phyloP scores from a whole-genome alignment of 2,113 vertebrate species.

The Neogobius melanostomus region DNA sequence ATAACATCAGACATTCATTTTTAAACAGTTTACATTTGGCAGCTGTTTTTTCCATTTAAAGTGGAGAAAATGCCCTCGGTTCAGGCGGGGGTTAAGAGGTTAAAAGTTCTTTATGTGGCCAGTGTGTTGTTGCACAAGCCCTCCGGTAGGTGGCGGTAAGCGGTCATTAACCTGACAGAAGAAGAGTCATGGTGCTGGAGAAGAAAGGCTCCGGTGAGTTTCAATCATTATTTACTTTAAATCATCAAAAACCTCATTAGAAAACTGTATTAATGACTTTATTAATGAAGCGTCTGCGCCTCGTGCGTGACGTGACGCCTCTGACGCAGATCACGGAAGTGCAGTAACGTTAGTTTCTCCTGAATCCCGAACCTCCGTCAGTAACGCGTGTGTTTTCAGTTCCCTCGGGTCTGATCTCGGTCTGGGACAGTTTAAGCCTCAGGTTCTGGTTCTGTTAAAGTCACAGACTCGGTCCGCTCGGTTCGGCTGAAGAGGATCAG shows the following conservation, averaged over 20 bases:
- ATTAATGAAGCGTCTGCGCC: too few relatives aligned
- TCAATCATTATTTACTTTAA: too few relatives aligned
- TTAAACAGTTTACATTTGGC: too few relatives aligned
- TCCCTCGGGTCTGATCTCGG: background rate
- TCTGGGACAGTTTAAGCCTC: background rate
- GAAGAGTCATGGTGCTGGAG: slow-evolving; percentile 58
- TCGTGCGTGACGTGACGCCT: background rate
- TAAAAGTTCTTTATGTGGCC: too few relatives aligned
- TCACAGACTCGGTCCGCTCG: background rate
- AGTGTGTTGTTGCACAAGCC: too few relatives aligned
- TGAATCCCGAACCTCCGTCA: background rate
- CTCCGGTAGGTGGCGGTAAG: too few relatives aligned
- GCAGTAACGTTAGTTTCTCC: background rate
- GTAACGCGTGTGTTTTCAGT: background rate
- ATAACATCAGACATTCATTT: too few relatives aligned
- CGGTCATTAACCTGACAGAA: too few relatives aligned
- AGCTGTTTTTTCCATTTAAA: too few relatives aligned
- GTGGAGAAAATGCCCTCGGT: too few relatives aligned
- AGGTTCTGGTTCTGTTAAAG: background rate
- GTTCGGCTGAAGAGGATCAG: background rate
- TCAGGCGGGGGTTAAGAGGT: too few relatives aligned
- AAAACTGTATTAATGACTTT: background rate
- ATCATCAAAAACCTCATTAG: fast-evolving
- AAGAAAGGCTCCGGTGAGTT: slow-evolving; percentile 66
- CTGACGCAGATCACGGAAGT: background rate